Evolutionary conservation across 2,113 vertebrate species (phyloP).

Genomic region (Stictonetta naevosa): DNA sequence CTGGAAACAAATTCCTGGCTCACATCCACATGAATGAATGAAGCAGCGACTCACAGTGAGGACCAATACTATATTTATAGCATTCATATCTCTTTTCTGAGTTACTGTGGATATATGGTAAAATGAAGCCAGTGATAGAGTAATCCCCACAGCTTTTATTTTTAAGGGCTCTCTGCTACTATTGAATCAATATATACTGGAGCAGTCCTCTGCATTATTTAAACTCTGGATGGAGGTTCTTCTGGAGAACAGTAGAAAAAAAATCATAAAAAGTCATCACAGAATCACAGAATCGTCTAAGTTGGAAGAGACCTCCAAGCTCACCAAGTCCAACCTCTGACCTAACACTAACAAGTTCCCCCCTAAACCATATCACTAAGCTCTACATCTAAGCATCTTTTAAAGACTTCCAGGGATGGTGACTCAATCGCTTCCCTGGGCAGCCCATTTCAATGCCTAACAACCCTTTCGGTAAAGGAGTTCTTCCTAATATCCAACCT

Average conservation of each 20-base stretch:
- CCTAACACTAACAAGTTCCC: too few species aligned
- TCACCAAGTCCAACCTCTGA: too few species aligned
- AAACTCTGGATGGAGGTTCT: not conserved
- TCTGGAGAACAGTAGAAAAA: not conserved
- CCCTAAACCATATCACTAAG: too few species aligned
- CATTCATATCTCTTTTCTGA: not conserved
- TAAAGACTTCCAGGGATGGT: too few species aligned
- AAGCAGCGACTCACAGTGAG: not conserved
- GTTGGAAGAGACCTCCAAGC: too few species aligned
- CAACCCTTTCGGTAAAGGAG: too few species aligned
- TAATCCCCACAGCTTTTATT: not conserved
- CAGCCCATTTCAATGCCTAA: too few species aligned
- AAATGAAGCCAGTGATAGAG: not conserved
- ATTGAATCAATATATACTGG: not conserved
- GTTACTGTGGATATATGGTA: not conserved
- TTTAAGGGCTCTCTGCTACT: not conserved
- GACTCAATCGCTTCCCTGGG: too few species aligned
- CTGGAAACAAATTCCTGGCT: not conserved
- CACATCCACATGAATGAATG: not conserved
- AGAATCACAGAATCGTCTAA: too few species aligned
- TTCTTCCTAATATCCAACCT: too few species aligned
- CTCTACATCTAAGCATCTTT: too few species aligned
- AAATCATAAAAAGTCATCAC: not conserved
- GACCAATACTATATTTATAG: not conserved
- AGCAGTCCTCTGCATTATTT: not conserved